Evolutionary conservation across 2,113 vertebrate genomes (phyloP), one percentile per base, ranked within the genome.

Genomic region (Callaeas wilsoni): DNA sequence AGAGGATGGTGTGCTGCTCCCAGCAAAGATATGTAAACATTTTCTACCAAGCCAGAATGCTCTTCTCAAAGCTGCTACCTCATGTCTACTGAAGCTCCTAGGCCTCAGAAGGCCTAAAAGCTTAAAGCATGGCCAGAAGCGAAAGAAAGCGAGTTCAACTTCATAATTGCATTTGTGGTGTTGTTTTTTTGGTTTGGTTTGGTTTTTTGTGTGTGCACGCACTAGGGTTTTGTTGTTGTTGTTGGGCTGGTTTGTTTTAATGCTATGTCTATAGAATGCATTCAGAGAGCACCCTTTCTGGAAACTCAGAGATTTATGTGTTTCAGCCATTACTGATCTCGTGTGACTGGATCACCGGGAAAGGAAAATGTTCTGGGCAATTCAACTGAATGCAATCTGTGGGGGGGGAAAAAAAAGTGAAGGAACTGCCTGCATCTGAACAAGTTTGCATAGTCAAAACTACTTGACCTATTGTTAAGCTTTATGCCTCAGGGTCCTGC

Each of bases 61-160:
- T 92, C 76, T 67, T 65, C 71, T 67, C 77, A 70, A 55, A 90
- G 57, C 71, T 81, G 71, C 7, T 70, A 12, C 25, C 47, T 88
- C 17, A 7, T 30, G 17, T 55, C 56, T 57, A 7, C 67, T 60
- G n/a, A 79, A 93, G 21, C 13, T 84, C 35, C 42, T 90, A 71
- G 53, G 23, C 41, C 42, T n/a, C 55, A 60, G 15, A 4, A 56
- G n/a, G 7, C n/a, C n/a, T 37, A 12, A 22, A n/a, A 69, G 47
- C 67, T 69, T 37, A 47, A 39, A 39, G n/a, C 22, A 22, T 2
- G 1, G 42, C 33, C 16, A 79, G 74, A 56, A 0, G 1, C 0
- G 0, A 57, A 87, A 81, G 41, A 94, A 41, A 52, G 18, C 41
- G 68, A 69, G 35, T 67, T 60, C 79, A 82, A 19, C 39, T 60